phyloP scores from a whole-genome alignment of 2,888 invertebrate species.

The Mechanitis mazaeus region DNA sequence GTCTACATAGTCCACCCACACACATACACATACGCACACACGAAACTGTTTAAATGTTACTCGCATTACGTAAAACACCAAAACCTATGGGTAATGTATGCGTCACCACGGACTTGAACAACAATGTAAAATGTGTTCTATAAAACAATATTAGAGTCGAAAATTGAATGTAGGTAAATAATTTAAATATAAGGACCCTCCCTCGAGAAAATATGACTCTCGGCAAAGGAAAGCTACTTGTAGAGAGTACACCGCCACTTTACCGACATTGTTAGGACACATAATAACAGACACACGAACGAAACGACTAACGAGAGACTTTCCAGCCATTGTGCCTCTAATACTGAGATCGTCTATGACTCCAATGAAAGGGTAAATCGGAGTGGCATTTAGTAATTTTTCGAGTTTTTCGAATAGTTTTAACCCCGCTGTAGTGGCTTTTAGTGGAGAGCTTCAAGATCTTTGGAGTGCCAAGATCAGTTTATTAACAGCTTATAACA shows the following conservation, averaged over 20 bases:
- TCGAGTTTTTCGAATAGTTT: slow-evolving; percentile 16
- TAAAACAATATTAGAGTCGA: slow-evolving; percentile 8
- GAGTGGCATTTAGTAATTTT: slow-evolving; percentile 20
- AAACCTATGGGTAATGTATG: slow-evolving; percentile 34
- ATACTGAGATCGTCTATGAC: slow-evolving; percentile 19
- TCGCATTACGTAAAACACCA: slow-evolving; percentile 23
- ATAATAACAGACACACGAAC: slow-evolving; percentile 29
- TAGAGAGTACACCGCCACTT: slow-evolving; percentile 53
- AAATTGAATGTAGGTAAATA: slow-evolving; percentile 15
- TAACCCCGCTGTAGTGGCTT: slow-evolving; percentile 9
- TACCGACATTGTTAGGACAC: slow-evolving; percentile 37
- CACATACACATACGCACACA: background rate
- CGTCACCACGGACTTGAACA: slow-evolving; percentile 28
- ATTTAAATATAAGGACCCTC: slow-evolving; percentile 25
- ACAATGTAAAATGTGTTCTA: slow-evolving; percentile 16
- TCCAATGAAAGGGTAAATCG: slow-evolving; percentile 18
- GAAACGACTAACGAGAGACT: slow-evolving; percentile 21
- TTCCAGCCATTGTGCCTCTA: slow-evolving; percentile 19
- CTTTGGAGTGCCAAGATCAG: no score
- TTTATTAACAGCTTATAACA: no score
- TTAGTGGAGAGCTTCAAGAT: slow-evolving; percentile 7
- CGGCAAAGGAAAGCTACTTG: slow-evolving; percentile 48
- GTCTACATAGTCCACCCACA: slow-evolving; percentile 5
- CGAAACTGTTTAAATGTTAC: background rate
- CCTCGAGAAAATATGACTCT: slow-evolving; percentile 26